Evolutionary conservation across 2,113 vertebrate genomes (phyloP).

Genomic region (Corvus moneduloides): DNA sequence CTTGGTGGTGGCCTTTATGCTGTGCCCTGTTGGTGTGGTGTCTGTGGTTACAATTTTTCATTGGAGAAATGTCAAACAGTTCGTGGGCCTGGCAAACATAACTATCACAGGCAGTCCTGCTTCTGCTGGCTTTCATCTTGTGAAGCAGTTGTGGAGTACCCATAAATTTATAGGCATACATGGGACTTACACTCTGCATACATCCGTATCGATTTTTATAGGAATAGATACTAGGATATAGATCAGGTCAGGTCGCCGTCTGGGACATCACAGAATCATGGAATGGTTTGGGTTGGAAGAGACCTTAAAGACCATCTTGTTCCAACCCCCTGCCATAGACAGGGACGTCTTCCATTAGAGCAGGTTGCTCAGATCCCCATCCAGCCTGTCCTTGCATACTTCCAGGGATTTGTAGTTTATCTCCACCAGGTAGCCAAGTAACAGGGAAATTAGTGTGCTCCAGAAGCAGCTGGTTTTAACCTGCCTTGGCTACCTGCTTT

Average conservation of each 20-base stretch:
- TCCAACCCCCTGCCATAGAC: background rate
- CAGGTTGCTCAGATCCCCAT: background rate
- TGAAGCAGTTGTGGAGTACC: background rate
- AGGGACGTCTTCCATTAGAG: background rate
- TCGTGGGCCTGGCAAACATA: slow-evolving; percentile 22
- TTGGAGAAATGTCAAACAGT: slow-evolving; percentile 42
- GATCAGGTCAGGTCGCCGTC: background rate
- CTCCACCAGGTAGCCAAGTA: background rate
- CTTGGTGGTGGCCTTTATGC: slow-evolving; percentile 48
- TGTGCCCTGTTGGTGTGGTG: slow-evolving; percentile 5
- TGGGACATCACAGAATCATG: background rate
- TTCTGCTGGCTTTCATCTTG: slow-evolving; percentile 9
- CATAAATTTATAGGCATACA: background rate
- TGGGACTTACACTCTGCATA: background rate
- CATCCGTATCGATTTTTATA: background rate
- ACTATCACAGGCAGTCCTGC: background rate
- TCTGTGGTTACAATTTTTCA: slow-evolving; percentile 43
- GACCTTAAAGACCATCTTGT: background rate
- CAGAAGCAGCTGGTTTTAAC: background rate
- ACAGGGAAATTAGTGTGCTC: background rate
- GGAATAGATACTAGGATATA: background rate
- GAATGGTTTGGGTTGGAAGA: background rate
- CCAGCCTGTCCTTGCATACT: too few species aligned
- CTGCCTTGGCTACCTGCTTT: background rate
- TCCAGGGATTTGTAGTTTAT: background rate